Conservation (phyloP, 1,140 invertebrate species). For the Ganaspis sp. region DNA sequence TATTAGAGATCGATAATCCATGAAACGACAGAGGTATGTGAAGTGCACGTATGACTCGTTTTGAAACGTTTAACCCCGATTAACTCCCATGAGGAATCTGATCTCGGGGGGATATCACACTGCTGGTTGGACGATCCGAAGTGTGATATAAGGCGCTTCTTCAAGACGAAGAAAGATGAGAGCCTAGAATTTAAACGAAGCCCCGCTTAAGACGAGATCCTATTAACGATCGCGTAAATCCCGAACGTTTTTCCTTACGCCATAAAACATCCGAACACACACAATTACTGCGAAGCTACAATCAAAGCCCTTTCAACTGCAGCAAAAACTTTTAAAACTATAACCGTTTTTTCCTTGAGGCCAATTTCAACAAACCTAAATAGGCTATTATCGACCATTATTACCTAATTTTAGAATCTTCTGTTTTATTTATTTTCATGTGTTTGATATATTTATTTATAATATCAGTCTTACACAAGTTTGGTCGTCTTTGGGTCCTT, state of each 20-base stretch:
- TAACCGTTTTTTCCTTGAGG: too few relatives aligned
- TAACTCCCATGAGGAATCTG: not conserved
- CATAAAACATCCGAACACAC: slow-evolving; percentile 22
- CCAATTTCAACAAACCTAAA: too few relatives aligned
- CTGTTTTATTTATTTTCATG: too few relatives aligned
- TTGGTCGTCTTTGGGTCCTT: too few relatives aligned
- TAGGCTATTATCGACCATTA: too few relatives aligned
- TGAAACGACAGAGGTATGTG: not conserved
- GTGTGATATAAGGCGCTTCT: not conserved
- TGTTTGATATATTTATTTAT: too few relatives aligned
- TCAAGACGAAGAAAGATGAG: not conserved
- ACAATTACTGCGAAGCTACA: not conserved
- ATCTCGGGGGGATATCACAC: not conserved
- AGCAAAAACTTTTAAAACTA: too few relatives aligned
- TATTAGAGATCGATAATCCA: slow-evolving; percentile 1
- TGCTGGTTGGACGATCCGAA: not conserved
- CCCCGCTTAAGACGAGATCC: slow-evolving; percentile 67
- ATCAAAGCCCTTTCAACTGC: not conserved
- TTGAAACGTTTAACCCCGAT: slow-evolving; percentile 5
- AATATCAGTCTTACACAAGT: too few relatives aligned
- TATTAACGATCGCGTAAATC: slow-evolving; percentile 60
- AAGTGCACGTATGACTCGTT: not conserved
- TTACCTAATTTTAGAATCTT: too few relatives aligned
- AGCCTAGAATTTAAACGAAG: slow-evolving; percentile 48
- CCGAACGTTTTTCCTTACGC: not conserved